phyloP scores from a whole-genome alignment of 2,797 vertebrate species.

The Cuniculus paca region DNA sequence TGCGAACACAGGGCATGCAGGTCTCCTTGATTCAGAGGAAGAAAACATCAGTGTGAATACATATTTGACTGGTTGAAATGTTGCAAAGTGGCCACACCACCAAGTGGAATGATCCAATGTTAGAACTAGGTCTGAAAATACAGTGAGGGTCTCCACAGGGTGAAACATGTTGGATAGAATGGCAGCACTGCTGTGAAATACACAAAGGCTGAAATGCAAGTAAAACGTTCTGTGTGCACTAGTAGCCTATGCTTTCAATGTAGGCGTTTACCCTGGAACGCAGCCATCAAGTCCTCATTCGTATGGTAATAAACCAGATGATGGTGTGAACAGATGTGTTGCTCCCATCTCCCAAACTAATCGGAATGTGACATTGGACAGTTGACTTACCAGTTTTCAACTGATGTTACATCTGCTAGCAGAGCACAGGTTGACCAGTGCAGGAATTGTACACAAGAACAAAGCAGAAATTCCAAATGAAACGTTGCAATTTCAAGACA shows the following conservation, averaged over 20 bases:
- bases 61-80: background rate
- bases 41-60: background rate
- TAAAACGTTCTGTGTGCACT: background rate
- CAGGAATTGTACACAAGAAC: background rate
- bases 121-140: background rate
- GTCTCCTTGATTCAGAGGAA: background rate
- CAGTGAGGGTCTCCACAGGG: background rate
- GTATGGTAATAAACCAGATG: background rate
- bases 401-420: background rate
- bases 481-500: background rate
- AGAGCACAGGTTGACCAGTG: background rate
- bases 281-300: background rate
- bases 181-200: background rate
- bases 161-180: background rate
- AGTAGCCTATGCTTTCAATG: background rate
- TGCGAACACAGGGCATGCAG: background rate
- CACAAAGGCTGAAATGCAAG: background rate
- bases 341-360: background rate
- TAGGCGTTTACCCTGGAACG: background rate
- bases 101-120: background rate
- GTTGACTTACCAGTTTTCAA: background rate
- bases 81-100: too few species aligned
- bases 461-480: background rate
- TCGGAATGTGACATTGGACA: background rate
- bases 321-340: background rate